These are phyloP conservation scores for Sphinx pinastri DNA, from an alignment of 2,888 invertebrate species.

Conservation along the genomic window DNA sequence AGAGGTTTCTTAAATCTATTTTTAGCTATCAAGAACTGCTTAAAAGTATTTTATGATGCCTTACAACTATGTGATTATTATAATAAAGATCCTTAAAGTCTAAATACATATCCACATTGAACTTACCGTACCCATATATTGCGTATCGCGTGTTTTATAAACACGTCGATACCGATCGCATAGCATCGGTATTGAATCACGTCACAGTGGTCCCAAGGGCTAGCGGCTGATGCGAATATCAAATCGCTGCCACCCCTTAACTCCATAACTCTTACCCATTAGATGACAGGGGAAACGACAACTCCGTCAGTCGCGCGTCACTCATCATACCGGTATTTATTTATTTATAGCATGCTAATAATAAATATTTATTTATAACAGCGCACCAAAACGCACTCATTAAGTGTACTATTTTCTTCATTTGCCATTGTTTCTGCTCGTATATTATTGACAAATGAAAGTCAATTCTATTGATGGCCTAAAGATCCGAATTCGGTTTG, in stretches of 20 bases:
- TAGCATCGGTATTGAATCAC: constrained; percentile 69
- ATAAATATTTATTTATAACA: constrained; percentile 22
- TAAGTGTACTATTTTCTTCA: constrained; percentile 71
- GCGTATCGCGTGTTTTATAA: constrained; percentile 49
- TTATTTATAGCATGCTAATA: constrained; percentile 31
- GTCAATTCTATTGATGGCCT: constrained; percentile 56
- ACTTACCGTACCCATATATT: constrained; percentile 35
- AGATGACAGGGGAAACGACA: constrained; percentile 65
- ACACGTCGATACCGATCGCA: constrained; percentile 59
- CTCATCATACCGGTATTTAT: constrained; percentile 43
- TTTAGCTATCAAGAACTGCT: too few relatives aligned
- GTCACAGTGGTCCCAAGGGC: constrained; percentile 71
- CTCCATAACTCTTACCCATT: constrained; percentile 76
- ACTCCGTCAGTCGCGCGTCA: constrained; percentile 63
- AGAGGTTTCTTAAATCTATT: too few relatives aligned
- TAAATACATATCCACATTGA: constrained; percentile 48
- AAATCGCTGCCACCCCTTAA: constrained; percentile 78
- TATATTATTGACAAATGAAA: constrained; percentile 55
- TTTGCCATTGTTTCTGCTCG: constrained; percentile 58
- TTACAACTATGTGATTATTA: too few relatives aligned
- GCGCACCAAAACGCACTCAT: constrained; percentile 67
- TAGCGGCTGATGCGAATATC: constrained; percentile 75
- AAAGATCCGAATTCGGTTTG: constrained; percentile 67
- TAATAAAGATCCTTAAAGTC: too few relatives aligned
- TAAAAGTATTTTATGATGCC: too few relatives aligned